These are phyloP conservation scores for Siderastrea radians DNA, from an alignment of 92 coral and sea anemone species.

Conservation along the genomic window DNA sequence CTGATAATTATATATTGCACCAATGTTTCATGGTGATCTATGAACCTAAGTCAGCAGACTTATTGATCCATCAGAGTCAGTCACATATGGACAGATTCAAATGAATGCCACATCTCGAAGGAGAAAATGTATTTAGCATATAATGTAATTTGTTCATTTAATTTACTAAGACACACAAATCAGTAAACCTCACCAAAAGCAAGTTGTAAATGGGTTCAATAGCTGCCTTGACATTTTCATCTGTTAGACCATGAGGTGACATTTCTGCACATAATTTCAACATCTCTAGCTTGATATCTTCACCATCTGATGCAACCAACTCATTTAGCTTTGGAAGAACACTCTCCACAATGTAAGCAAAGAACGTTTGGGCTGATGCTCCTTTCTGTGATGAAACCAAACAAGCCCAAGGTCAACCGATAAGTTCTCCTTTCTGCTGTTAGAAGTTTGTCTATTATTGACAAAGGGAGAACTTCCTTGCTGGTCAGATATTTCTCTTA, in stretches of 20 bases:
- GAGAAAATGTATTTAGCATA: too few species aligned
- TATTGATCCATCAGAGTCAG: too few species aligned
- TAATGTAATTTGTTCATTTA: too few species aligned
- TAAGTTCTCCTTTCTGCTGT: too few species aligned
- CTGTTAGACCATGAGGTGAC: slow-evolving; percentile 87
- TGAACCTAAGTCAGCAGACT: too few species aligned
- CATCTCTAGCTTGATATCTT: slow-evolving; percentile 87
- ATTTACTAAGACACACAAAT: background rate
- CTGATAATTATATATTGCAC: too few species aligned
- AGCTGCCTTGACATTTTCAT: slow-evolving; percentile 84
- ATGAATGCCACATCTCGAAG: too few species aligned
- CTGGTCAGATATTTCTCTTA: too few species aligned
- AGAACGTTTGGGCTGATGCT: slow-evolving; percentile 90
- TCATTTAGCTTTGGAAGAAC: slow-evolving; percentile 82
- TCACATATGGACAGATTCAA: too few species aligned
- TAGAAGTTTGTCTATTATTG: too few species aligned
- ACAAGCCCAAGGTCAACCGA: background rate
- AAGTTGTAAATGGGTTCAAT: slow-evolving; percentile 85
- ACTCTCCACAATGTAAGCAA: slow-evolving; percentile 76
- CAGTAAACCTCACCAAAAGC: slow-evolving; percentile 74
- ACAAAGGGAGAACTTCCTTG: too few species aligned
- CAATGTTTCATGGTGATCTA: too few species aligned
- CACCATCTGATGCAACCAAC: slow-evolving; percentile 68
- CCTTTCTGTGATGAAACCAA: slow-evolving; percentile 79
- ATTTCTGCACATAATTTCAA: slow-evolving; percentile 93